These are phyloP conservation scores for Galerucella pusilla DNA, from an alignment of 2,888 invertebrate genomes.

Conservation along the genomic window DNA sequence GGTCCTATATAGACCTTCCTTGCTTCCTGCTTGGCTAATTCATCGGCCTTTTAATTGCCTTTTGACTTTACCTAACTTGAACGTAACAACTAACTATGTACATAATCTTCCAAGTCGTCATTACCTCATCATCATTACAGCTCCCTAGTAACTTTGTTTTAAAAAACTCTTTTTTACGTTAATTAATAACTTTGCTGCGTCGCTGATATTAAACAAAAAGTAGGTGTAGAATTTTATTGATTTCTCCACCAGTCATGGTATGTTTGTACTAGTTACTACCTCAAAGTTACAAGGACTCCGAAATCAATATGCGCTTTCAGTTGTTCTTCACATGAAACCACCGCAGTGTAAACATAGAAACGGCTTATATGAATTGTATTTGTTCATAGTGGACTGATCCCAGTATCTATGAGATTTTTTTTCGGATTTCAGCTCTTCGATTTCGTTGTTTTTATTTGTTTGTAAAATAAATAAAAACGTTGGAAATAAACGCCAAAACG, in stretches of 20 bases:
- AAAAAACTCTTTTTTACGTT: not conserved
- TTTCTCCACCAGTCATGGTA: constrained; percentile 24
- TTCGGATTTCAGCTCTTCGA: not conserved
- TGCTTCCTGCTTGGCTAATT: too few species aligned
- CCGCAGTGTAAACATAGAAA: constrained; percentile 3
- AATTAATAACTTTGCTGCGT: not conserved
- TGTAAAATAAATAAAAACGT: not conserved
- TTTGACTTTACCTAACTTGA: not conserved
- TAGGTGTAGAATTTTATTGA: constrained; percentile 28
- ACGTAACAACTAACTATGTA: not conserved
- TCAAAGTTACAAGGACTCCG: constrained; percentile 30
- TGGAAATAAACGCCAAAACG: too few species aligned
- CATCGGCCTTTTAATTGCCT: too few species aligned
- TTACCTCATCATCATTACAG: not conserved
- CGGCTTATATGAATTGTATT: not conserved
- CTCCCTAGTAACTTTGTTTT: not conserved
- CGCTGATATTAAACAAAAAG: constrained; percentile 17
- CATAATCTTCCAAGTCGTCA: not conserved
- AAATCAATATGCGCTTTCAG: constrained; percentile 25
- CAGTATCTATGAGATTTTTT: not conserved
- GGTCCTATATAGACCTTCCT: too few species aligned
- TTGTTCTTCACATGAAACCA: constrained; percentile 22
- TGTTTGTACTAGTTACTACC: constrained; percentile 32
- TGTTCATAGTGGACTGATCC: not conserved
- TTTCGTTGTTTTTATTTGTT: not conserved